Evolutionary conservation across 2,113 vertebrate genomes (phyloP), one percentile per base, ranked within the genome.

Genomic region (Trachemys scripta): DNA sequence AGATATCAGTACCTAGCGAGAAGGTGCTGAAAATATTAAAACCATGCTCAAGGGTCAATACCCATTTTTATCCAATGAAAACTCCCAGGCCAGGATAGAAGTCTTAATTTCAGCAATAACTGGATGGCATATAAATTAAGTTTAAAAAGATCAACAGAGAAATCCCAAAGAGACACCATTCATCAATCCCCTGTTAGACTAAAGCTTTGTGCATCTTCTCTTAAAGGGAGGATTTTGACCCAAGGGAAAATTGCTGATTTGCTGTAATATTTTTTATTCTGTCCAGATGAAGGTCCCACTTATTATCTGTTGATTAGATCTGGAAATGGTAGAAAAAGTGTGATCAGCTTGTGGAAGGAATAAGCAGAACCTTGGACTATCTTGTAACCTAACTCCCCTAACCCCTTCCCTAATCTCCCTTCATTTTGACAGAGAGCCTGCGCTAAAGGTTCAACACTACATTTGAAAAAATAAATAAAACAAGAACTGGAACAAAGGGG

Each of bases 401-500:
- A 24, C 53, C 56, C 6, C 81, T 29, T 86, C 69, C 59, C 85
- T 72, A 22, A 93, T 17, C 11, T 86, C 92, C 82, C 14, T 6
- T 90, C 85, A 79, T 86, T 84, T 81, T 82, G 65, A 87, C 4
- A 7, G 79, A 24, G 84, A 83, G 83, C 78, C 86, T 11, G 1
- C 81, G 65, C 84, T 93, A 3, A 88, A 82, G 24, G 87, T 13
- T 85, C 81, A 86, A 91, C 86, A 42, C 29, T 81, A 91, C 16
- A 87, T 59, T 96, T 92, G 42, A 89, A 93, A 84, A 31, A 69
- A 94, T 82, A 2, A 1, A 3, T 20, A 79, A 45, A 88, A 69
- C 85, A 84, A 91, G 80, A 93, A 81, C 4, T 93, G 53, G n/a
- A 95, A 95, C 82, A 95, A 95, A 56, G 83, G 82, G 75, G 87